Conservation (phyloP, 2,113 vertebrate genomes). For the Hyaena hyaena region DNA sequence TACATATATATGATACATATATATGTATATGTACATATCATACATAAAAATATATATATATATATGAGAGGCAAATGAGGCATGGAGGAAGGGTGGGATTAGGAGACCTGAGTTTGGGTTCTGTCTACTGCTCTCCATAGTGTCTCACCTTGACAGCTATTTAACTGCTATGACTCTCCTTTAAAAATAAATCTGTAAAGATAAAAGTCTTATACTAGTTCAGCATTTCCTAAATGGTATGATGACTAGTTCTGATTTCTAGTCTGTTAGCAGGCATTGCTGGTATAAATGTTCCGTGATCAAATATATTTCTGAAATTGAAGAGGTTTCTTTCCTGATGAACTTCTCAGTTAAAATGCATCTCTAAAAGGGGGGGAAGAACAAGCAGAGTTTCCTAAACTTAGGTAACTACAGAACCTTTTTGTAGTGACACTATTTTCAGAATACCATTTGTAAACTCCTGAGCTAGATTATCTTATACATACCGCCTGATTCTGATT, state of each 20-base stretch:
- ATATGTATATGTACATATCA: no score
- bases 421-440: slow-evolving; percentile 12
- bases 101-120: not conserved
- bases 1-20: not conserved
- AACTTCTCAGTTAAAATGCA: not conserved
- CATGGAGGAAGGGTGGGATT: not conserved
- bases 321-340: not conserved
- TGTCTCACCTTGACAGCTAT: not conserved
- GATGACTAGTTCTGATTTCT: slow-evolving; percentile 21
- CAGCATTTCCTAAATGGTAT: not conserved
- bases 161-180: not conserved
- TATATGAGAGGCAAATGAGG: not conserved
- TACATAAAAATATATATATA: not conserved
- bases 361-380: not conserved
- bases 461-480: not conserved
- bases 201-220: not conserved
- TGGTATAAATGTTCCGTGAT: not conserved
- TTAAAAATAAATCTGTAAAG: not conserved
- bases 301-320: not conserved
- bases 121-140: not conserved
- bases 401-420: not conserved
- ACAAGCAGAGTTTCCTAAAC: not conserved
- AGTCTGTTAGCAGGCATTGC: not conserved
- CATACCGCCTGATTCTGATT: not conserved
- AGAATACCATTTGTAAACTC: not conserved